A percentile compares a stretch with the other conserved stretches of the same genome.
These are phyloP conservation scores for Picus viridis DNA, from an alignment of 2,797 vertebrate genomes.

Conservation along the genomic window DNA sequence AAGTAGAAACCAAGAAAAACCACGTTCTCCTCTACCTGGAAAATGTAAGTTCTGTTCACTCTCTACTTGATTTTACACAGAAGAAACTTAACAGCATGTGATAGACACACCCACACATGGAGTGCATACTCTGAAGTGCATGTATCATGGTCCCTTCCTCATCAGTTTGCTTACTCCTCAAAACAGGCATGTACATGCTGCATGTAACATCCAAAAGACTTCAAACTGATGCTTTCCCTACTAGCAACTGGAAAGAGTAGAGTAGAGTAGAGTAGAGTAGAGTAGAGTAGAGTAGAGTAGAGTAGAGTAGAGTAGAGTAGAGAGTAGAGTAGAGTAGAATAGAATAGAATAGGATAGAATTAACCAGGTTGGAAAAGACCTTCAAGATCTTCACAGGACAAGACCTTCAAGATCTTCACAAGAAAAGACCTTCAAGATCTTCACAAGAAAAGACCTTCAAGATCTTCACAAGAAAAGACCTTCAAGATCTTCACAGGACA, in stretches of 20 bases:
- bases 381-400: too few species aligned
- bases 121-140: background rate
- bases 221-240: background rate
- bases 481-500: too few species aligned
- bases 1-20: constrained; percentile 65
- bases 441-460: too few species aligned
- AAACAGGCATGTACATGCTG: background rate
- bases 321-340: too few species aligned
- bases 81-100: background rate
- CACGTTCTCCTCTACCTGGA: constrained; percentile 62
- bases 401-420: too few species aligned
- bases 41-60: constrained; percentile 57
- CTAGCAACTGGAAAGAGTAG: background rate
- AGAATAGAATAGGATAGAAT: too few species aligned
- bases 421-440: too few species aligned
- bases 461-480: too few species aligned
- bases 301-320: too few species aligned
- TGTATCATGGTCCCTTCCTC: background rate
- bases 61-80: background rate
- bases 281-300: too few species aligned
- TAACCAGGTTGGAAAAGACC: too few species aligned
- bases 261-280: too few species aligned
- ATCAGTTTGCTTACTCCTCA: background rate
- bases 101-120: background rate
- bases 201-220: background rate